Percentiles rank a stretch among this genome's conserved stretches.
phyloP scores from a whole-genome alignment of 2,888 invertebrate species.

The Noctuana brunneofusca region DNA sequence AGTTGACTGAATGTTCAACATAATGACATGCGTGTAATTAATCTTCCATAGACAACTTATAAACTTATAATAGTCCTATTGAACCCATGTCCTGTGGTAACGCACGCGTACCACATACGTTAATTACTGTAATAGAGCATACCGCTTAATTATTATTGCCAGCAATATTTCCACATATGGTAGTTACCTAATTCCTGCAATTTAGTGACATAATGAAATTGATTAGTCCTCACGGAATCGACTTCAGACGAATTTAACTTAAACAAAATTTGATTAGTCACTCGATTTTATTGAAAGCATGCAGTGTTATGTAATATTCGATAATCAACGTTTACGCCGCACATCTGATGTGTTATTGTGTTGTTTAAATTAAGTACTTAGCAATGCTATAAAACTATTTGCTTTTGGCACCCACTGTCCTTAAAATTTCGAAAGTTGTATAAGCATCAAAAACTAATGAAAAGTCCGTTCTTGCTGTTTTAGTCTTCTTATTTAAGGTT shows the following conservation, averaged over 20 bases:
- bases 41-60: slow-evolving; percentile 17
- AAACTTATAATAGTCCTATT: slow-evolving; percentile 3
- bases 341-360: background rate
- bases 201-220: slow-evolving; percentile 32
- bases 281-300: slow-evolving; percentile 24
- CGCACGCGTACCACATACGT: background rate
- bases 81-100: slow-evolving; percentile 19
- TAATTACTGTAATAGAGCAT: slow-evolving; percentile 24
- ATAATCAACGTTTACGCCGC: slow-evolving; percentile 5
- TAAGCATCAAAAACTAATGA: background rate
- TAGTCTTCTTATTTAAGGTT: background rate
- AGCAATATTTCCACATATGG: slow-evolving; percentile 23
- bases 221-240: slow-evolving; percentile 10
- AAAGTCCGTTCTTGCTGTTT: background rate
- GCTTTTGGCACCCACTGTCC: too few species aligned
- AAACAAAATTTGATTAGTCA: slow-evolving; percentile 21
- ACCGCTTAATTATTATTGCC: slow-evolving; percentile 16
- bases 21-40: slow-evolving; percentile 18
- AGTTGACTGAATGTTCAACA: background rate
- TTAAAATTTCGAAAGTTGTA: too few species aligned
- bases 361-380: slow-evolving; percentile 11
- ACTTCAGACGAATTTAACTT: slow-evolving; percentile 2
- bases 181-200: slow-evolving; percentile 26
- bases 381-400: background rate
- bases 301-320: slow-evolving; percentile 9